These are phyloP conservation scores for Sterna hirundo DNA, from an alignment of 2,113 vertebrate species.

Conservation along the genomic window DNA sequence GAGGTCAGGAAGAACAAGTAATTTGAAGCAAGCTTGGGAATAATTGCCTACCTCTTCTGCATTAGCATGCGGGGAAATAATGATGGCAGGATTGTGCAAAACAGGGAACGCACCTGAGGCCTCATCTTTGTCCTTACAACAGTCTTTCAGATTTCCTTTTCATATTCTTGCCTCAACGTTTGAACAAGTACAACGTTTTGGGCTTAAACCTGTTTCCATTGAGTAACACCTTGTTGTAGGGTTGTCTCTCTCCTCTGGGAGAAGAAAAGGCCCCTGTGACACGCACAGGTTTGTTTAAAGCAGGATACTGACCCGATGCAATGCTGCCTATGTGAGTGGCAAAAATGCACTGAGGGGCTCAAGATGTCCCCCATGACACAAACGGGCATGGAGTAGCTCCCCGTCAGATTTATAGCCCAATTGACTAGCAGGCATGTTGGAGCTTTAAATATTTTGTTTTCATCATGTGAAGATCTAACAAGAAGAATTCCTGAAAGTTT, in stretches of 20 bases:
- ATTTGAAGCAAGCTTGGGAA: not conserved
- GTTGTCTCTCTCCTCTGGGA: not conserved
- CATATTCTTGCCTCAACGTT: not conserved
- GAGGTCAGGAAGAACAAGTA: not conserved
- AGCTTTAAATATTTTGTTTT: not conserved
- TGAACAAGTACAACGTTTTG: not conserved
- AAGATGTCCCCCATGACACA: not conserved
- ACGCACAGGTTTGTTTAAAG: not conserved
- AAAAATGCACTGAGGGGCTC: not conserved
- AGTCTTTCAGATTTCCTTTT: not conserved
- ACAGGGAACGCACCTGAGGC: not conserved
- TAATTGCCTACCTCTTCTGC: not conserved
- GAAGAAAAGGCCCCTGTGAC: not conserved
- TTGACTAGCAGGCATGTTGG: not conserved
- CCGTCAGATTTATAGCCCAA: not conserved
- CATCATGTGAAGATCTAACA: not conserved
- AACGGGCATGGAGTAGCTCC: not conserved
- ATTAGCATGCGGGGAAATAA: not conserved
- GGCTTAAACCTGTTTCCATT: not conserved
- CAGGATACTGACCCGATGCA: not conserved
- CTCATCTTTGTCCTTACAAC: not conserved
- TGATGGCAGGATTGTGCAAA: not conserved
- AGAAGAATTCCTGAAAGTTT: not conserved
- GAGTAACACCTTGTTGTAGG: not conserved
- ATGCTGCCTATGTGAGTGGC: not conserved